Evolutionary conservation across 2,797 vertebrate genomes (phyloP).

Genomic region (Phoeniculus purpureus): DNA sequence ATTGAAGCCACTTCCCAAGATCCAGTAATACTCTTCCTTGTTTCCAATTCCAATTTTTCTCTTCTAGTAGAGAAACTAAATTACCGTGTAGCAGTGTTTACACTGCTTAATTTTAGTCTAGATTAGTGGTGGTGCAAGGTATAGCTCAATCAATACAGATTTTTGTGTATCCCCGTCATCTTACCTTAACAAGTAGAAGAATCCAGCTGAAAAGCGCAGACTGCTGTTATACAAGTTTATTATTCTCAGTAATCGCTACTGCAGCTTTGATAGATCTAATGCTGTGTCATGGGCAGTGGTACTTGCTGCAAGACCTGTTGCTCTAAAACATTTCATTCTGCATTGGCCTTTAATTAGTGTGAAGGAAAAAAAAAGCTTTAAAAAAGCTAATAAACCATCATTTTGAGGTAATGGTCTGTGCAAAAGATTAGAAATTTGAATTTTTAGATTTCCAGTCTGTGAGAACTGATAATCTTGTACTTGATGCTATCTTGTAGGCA

Average conservation of each 20-base stretch:
- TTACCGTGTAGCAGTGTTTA: background rate
- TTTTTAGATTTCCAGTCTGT: background rate
- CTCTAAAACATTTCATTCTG: background rate
- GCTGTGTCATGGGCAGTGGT: background rate
- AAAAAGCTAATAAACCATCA: background rate
- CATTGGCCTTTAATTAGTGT: background rate
- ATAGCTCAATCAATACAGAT: background rate
- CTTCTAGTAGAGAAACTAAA: background rate
- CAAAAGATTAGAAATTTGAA: background rate
- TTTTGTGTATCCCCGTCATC: background rate
- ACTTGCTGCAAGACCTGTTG: background rate
- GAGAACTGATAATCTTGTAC: background rate
- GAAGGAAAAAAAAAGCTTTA: background rate
- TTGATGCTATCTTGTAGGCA: background rate
- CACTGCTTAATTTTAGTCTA: background rate
- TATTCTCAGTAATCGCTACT: background rate
- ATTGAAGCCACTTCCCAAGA: background rate
- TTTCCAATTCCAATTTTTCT: background rate
- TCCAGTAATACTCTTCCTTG: background rate
- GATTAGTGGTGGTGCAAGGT: background rate
- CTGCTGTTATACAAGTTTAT: background rate
- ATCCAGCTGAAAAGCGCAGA: background rate
- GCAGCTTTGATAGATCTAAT: background rate
- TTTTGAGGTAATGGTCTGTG: background rate
- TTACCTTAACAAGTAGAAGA: background rate